Evolutionary conservation across 2,797 vertebrate species (phyloP), one percentile per base, ranked within the genome.

Genomic region (Catostomus latipinnis): DNA sequence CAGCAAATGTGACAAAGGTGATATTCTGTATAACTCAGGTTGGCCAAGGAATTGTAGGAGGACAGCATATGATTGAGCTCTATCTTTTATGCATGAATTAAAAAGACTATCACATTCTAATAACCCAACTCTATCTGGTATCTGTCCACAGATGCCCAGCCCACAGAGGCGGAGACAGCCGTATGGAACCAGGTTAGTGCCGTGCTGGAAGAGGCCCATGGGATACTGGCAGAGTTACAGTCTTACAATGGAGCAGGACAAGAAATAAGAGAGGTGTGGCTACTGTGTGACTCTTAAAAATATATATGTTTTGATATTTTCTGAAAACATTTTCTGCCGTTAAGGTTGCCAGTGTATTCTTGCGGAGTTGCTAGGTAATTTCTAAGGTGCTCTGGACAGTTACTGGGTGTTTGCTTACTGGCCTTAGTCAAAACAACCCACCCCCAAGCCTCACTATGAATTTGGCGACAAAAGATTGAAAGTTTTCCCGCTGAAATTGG

Each of bases 121-220:
- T 66, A n/a, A 58, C 48, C 22, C 5, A 8, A 34, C 62, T 61
- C 34, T 34, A 34, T 54, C 34, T 52, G 45, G 57, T 56, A 43
- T 57, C 67, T 75, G 76, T 72, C 80, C 81, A 10, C 88, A 94
- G 96, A 98, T 93, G 96, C 96, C 85, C 96, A 97, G 91, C 96
- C 96, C 46, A 97, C 96, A 0, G 96, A 97, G 92, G 96, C 96
- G 0, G 96, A 98, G 93, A 96, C 96, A 0, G 94, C 94, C 6
- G 96, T 98, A 90, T 98, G 95, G 95, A 97, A 97, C 92, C 96
- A 97, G 92, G 96, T 98, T 91, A 97, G 96, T 67, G 95, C 96
- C 0, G 96, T 96, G 87, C 94, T 97, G 90, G 95, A 96, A 88
- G 96, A 96, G 90, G 96, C 96, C 1, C 96, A 97, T 75, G 93